Base-by-base conservation (phyloP, 2,888 invertebrate genomes). In the Caenorhabditis becei region DNA sequence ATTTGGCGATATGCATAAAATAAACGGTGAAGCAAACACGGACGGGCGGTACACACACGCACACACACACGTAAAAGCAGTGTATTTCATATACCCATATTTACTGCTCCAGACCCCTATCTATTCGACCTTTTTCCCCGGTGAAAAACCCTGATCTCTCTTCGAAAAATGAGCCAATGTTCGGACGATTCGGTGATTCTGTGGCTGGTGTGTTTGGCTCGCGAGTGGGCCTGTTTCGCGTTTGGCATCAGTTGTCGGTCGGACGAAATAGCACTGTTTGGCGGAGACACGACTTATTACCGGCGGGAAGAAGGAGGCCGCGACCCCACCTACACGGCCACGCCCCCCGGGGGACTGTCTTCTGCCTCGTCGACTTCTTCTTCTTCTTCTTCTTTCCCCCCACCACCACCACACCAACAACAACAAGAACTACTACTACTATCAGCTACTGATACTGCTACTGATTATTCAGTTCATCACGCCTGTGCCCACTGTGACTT, bases 401-500 rank as follows among this genome's bases (percentile, higher is more conserved):
- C 16, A 23, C 51, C 23, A 51, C 51, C 1, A 24, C 51, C 10
- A 44, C 51, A 16, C 44, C 51, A 35, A 54, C 44, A 53, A 49
- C 63, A 20, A 56, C 44, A 2, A 51, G 51, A 47, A 32, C 58
- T n/a, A 37, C 8, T 44, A 18, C 10, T 20, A 23, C 16, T 37
- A 41, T 49, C 49, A 37, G 28, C 63, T n/a, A n/a, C n/a, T n/a
- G n/a, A n/a, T n/a, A n/a, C n/a, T n/a, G n/a, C n/a, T n/a, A n/a
- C n/a, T n/a, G n/a, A n/a, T n/a, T n/a, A n/a, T n/a, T n/a, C n/a
- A n/a, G n/a, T n/a, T 32, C 47, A 35, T 61, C 78, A 77, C 80
- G 75, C 74, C 74, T 85, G 81, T 81, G 81, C 75, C 65, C 77
- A 71, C 69, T 82, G 83, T 75, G 80, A 82, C 37, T 77, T 83